Conservation (phyloP, 2,113 vertebrate genomes). For the Sturnus vulgaris region DNA sequence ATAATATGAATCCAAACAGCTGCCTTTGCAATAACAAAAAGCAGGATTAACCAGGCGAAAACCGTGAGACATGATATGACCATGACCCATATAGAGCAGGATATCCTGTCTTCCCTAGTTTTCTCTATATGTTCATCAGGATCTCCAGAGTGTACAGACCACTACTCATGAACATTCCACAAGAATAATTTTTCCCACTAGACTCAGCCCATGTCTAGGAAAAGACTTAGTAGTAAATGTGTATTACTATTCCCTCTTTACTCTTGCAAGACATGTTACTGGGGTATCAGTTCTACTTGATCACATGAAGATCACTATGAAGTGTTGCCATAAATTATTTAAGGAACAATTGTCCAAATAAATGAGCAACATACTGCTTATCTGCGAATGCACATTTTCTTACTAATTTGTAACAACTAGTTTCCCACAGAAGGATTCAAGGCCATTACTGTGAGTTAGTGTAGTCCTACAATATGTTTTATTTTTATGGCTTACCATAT, state of each 20-base stretch:
- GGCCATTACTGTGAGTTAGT: conserved; percentile 24
- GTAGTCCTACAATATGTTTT: not conserved
- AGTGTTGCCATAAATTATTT: conserved; percentile 47
- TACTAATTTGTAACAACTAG: conserved; percentile 26
- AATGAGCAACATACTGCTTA: not conserved
- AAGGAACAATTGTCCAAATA: conserved; percentile 27
- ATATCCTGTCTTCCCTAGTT: not conserved
- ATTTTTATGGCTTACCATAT: not conserved
- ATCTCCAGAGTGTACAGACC: not conserved
- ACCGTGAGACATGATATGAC: not conserved
- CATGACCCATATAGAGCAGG: rapidly evolving
- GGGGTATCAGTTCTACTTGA: not conserved
- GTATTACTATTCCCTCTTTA: not conserved
- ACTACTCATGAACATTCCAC: not conserved
- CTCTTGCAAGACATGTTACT: not conserved
- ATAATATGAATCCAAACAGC: not conserved
- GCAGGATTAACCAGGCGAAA: not conserved
- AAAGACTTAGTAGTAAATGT: not conserved
- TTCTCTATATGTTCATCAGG: not conserved
- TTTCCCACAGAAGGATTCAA: not conserved
- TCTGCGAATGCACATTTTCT: not conserved
- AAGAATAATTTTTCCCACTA: not conserved
- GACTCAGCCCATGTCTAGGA: not conserved
- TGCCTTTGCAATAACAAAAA: not conserved
- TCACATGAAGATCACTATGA: not conserved